These are phyloP conservation scores for Latrodectus elegans DNA, from an alignment of 2,888 invertebrate species.

Conservation along the genomic window DNA sequence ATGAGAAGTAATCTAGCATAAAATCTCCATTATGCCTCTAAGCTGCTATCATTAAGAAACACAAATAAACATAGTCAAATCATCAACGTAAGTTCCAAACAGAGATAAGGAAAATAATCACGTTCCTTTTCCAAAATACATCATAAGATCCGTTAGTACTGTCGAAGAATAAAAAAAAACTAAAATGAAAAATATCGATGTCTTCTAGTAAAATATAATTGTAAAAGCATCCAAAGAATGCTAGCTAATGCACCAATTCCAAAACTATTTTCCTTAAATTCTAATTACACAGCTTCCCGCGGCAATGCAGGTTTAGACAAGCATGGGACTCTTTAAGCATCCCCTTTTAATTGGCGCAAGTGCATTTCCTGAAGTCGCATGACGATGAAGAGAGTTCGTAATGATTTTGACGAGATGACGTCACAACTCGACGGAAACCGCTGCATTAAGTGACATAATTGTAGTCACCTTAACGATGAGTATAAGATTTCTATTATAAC, in stretches of 20 bases:
- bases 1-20: too few relatives aligned
- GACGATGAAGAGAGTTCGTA: background rate
- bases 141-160: too few relatives aligned
- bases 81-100: too few relatives aligned
- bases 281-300: slow-evolving; percentile 25
- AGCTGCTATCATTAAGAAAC: too few relatives aligned
- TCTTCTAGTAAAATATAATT: background rate
- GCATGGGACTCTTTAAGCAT: background rate
- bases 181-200: too few relatives aligned
- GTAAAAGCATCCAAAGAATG: background rate
- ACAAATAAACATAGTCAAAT: too few relatives aligned
- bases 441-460: slow-evolving; percentile 56
- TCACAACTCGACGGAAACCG: slow-evolving; percentile 15
- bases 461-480: slow-evolving; percentile 26
- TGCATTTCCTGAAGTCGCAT: slow-evolving; percentile 18
- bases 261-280: slow-evolving; percentile 36
- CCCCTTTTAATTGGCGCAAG: slow-evolving; percentile 5
- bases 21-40: too few relatives aligned
- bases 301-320: slow-evolving; percentile 6
- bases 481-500: slow-evolving; percentile 22
- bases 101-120: too few relatives aligned
- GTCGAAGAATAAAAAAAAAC: too few relatives aligned
- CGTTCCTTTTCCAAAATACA: too few relatives aligned
- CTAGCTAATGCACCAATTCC: background rate
- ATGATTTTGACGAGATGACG: slow-evolving; percentile 48